These are phyloP conservation scores for Pollenia labialis DNA, from an alignment of 2,888 invertebrate genomes.

Conservation along the genomic window DNA sequence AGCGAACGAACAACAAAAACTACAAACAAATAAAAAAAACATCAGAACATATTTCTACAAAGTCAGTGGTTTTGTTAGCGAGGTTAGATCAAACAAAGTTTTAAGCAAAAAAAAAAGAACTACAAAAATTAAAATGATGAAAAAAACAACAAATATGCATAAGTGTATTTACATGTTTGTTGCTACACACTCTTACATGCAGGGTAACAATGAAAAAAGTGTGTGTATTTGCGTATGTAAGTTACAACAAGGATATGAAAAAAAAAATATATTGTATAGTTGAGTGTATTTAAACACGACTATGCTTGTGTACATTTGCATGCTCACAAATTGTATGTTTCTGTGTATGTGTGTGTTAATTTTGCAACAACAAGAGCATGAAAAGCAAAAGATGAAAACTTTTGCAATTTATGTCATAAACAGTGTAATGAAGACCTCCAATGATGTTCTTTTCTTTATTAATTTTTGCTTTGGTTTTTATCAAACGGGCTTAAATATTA, in stretches of 20 bases:
- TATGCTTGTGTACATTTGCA: background rate
- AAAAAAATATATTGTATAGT: constrained; percentile 14
- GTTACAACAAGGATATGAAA: constrained; percentile 12
- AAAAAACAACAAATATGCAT: background rate
- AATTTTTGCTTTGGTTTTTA: constrained; percentile 43
- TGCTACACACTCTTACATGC: constrained; percentile 7
- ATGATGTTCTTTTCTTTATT: constrained; percentile 45
- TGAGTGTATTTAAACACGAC: constrained; percentile 1
- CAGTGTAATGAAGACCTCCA: constrained; percentile 11
- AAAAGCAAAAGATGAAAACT: constrained; percentile 50
- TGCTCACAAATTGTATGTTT: constrained; percentile 11
- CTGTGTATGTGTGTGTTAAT: constrained; percentile 13
- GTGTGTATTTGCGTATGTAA: constrained; percentile 17
- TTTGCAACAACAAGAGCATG: constrained; percentile 37
- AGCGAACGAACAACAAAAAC: constrained; percentile 28
- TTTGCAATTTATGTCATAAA: constrained; percentile 62
- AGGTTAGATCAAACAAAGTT: constrained; percentile 67
- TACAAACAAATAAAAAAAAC: constrained; percentile 30
- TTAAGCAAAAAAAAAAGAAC: constrained; percentile 1
- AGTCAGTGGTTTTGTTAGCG: constrained; percentile 66
- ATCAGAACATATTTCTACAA: constrained; percentile 62
- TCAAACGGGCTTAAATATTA: constrained; percentile 7
- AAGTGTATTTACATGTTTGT: constrained; percentile 53
- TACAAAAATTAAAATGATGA: background rate
- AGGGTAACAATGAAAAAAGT: constrained; percentile 10